Evolutionary conservation across 2,113 vertebrate genomes (phyloP), one percentile per base, ranked within the genome.

Genomic region (Sinocyclocheilus anophthalmus): DNA sequence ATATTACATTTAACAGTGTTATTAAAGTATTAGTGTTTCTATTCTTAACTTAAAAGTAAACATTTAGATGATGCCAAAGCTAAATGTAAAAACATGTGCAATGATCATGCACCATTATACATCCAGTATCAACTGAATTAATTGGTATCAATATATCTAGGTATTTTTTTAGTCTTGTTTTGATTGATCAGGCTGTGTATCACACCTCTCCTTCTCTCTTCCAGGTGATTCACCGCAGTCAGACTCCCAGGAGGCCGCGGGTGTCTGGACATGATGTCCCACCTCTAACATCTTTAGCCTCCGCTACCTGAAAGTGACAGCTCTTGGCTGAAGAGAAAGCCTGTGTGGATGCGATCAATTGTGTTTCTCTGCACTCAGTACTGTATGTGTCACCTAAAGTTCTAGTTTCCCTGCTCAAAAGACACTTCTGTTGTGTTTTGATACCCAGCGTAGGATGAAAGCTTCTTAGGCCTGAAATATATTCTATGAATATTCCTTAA

Each of bases 231-330:
- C 26, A 22, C 37, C 79, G 48, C 84, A 30, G 26, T 24, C 76
- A 61, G 69, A 85, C 79, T 80, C 79, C 83, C 85, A 61, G 45
- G 79, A 75, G 83, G 39, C 45, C 63, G 8, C 0, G 39, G 4
- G 18, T 85, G 82, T 88, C 81, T 84, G 72, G 79, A 75, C 53
- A 75, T 85, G 24, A 85, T 76, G 82, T 87, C 84, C 86, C 50
- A 42, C 26, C 22, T 3, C 59, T 24, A 72, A 70, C 81, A 86
- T 50, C 65, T 72, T 82, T 76, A 55, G 48, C 50, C 20, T 76
- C 39, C 53, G 8, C 70, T 72, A 53, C 82, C 24, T 30, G 18
- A 83, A 76, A 78, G 70, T 18, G 53, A 80, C 24, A 81, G 72
- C 20, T 30, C 59, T 53, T 22, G 37, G 65, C 20, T 48, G 57